phyloP scores from a whole-genome alignment of 1,140 invertebrate genomes.

The Papilio machaon region DNA sequence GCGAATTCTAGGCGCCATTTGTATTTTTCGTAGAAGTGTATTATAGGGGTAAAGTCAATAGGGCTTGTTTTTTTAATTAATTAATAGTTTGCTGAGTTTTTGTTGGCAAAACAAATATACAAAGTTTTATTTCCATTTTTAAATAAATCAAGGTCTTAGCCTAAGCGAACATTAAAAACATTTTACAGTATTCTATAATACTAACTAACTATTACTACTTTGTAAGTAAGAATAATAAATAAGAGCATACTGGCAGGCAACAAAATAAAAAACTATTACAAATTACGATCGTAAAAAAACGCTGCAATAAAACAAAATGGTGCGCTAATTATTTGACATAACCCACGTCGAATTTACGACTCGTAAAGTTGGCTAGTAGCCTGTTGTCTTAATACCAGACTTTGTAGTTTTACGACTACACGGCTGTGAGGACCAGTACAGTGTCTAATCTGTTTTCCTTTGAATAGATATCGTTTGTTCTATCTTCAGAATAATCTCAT shows the following conservation, averaged over 20 bases:
- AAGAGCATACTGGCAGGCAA: conserved; percentile 11
- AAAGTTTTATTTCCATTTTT: no score
- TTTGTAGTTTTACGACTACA: conserved; percentile 32
- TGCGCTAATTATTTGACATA: conserved; percentile 29
- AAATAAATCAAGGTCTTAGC: no score
- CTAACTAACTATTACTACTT: not conserved
- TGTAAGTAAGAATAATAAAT: conserved; percentile 7
- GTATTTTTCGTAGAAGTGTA: no score
- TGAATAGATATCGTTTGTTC: not conserved
- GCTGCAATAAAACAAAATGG: conserved; percentile 31
- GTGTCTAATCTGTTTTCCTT: not conserved
- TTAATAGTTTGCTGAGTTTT: no score
- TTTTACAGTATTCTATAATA: not conserved
- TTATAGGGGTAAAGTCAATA: no score
- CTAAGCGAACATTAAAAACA: not conserved
- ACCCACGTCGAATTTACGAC: conserved; percentile 16
- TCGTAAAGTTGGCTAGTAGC: conserved; percentile 29
- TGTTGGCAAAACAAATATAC: no score
- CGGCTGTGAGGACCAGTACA: not conserved
- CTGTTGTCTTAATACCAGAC: conserved; percentile 32
- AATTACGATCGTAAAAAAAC: conserved; percentile 22
- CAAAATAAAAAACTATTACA: conserved; percentile 18
- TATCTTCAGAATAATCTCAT: not conserved
- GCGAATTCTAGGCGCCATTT: no score
- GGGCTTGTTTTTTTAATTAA: no score